Evolutionary conservation across 92 coral and sea anemone genomes (phyloP), one percentile per base, ranked within the genome.

Genomic region (Umimayanthus kanabou): DNA sequence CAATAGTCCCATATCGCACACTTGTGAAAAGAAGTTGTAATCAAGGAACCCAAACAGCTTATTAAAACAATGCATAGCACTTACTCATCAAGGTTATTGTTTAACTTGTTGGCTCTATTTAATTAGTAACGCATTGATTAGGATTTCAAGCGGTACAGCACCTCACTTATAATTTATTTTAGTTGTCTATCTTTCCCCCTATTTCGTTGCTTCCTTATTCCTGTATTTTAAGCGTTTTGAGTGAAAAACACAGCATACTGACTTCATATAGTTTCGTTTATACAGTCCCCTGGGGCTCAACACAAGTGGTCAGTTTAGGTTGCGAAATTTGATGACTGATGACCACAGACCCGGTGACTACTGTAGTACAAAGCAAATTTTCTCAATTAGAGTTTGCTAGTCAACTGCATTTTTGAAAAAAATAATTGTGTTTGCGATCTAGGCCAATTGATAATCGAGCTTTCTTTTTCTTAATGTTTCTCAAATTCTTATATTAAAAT

Each of bases 221-320:
- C 10, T 28, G 23, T 18, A 75, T 61, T 61, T 61, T 5, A 18
- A 18, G 69, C 25, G 7, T 61, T 61, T 61, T 22, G 69, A 61
- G 69, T 61, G 26, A 61, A 61, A 61, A 61, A 20, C 9, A 18
- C 26, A 18, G 69, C 26, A 5, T 61, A 72, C 23, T 28, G 6
- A 75, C 23, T 75, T 75, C 79, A 37, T 39, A 10, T 75, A 75
- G 49, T 13, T 40, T 37, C 49, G 79, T 39, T 39, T 75, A 33
- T 75, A 39, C 45, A 39, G 26, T 75, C 79, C 49, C 79, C 14
- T 22, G 79, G 79, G 79, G 42, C 45, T 75, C 79, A 75, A 75
- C 77, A 18, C 4, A 30, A 73, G 42, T 2, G 22, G 20, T 14
- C 40, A 28, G 40, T 75, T 33, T 14, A 9, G 18, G 76, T 72